Evolutionary conservation across 2,888 invertebrate species (phyloP).

Genomic region (Dioctria rufipes): DNA sequence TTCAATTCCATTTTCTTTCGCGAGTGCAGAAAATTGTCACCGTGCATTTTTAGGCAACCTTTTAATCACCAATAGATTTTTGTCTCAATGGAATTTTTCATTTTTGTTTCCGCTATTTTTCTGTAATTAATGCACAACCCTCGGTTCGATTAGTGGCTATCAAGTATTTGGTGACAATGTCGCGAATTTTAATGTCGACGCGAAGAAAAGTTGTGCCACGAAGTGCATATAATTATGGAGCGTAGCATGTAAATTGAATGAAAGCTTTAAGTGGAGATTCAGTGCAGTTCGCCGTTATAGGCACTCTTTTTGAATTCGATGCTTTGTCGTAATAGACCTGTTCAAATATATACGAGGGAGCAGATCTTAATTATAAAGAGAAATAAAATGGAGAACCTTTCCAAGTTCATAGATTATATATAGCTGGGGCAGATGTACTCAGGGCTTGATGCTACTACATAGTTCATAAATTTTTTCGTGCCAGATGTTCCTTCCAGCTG

Average conservation of each 20-base stretch:
- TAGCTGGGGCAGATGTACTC: too few species aligned
- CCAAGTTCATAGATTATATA: too few species aligned
- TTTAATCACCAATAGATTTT: constrained; percentile 18
- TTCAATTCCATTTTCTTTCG: constrained; percentile 31
- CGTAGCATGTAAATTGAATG: not conserved
- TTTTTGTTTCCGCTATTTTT: constrained; percentile 5
- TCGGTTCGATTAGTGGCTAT: constrained; percentile 14
- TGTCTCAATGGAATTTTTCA: constrained; percentile 16
- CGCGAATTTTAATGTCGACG: constrained; percentile 27
- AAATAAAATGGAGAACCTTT: too few species aligned
- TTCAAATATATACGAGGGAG: too few species aligned
- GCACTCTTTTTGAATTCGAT: too few species aligned
- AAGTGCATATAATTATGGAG: not conserved
- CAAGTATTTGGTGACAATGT: constrained; percentile 9
- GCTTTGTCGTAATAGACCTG: too few species aligned
- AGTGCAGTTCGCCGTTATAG: too few species aligned
- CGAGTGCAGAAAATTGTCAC: constrained; percentile 43
- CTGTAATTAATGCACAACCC: constrained; percentile 11
- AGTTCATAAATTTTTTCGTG: too few species aligned
- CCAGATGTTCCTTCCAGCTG: too few species aligned
- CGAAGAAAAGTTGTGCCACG: not conserved
- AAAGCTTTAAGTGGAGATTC: too few species aligned
- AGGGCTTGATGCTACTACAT: too few species aligned
- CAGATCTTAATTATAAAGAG: too few species aligned
- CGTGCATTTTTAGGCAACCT: constrained; percentile 28